Evolutionary conservation across 2,113 vertebrate species (phyloP), one percentile per base, ranked within the genome.

Genomic region (Rhynchomys soricoides): DNA sequence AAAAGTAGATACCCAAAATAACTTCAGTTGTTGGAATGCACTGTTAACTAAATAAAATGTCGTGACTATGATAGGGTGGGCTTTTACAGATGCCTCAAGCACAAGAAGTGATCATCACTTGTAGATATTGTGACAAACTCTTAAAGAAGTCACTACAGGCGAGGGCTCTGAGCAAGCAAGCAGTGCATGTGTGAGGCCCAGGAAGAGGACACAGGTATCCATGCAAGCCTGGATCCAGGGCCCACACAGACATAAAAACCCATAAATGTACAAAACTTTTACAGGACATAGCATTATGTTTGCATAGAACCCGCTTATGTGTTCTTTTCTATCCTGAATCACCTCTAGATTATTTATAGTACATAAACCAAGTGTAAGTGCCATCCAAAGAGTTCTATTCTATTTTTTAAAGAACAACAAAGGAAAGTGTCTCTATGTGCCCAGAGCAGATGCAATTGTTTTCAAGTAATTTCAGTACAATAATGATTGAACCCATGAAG

Each of bases 41-140:
- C 62, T 89, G 0, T 31, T 40, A 74, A 82, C 68, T 68, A 96
- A 62, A 75, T 93, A 77, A 89, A 97, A 55, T 66, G 70, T 24
- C 13, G 83, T 62, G 6, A 26, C 10, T 45, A 2, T 66, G 37
- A 75, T 29, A 34, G 29, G 48, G 19, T 74, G 6, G 52, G 16
- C 10, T 70, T 70, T 62, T 88, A 52, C 83, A 85, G 79, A 59
- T 29, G 15, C 52, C 48, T 88, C 55, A 26, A 45, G 48, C 1
- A 31, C 45, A n/a, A 31, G 52, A 90, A 52, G 3, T 50, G 21
- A 70, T 75, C 15, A 22, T 59, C 50, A 34, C 62, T 31, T 78
- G n/a, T 66, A 70, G 48, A 31, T 79, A 29, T 71, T 77, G 40
- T 8, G 83, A 55, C 68, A 83, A 45, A 92, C 7, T 0, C 2